Conservation (phyloP, 2,113 vertebrate genomes). For the Rallus limicola region DNA sequence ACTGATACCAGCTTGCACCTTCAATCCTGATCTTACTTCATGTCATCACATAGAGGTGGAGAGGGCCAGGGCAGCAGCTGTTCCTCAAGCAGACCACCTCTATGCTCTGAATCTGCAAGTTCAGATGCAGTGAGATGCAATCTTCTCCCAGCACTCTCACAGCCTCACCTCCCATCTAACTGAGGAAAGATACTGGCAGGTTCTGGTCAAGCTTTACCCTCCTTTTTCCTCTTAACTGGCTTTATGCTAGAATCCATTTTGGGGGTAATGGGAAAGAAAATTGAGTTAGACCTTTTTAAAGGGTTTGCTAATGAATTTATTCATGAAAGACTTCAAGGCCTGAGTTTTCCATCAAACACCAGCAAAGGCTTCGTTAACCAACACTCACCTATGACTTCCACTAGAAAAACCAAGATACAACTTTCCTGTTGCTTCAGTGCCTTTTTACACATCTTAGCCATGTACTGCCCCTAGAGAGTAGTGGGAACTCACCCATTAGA, state of each 20-base stretch:
- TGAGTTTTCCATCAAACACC: conserved; percentile 35
- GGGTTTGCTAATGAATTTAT: conserved; percentile 59
- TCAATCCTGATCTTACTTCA: not conserved
- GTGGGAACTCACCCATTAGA: not conserved
- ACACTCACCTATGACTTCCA: not conserved
- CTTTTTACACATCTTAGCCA: not conserved
- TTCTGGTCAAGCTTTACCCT: conserved; percentile 28
- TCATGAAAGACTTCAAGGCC: conserved; percentile 26
- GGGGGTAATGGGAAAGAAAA: conserved; percentile 57
- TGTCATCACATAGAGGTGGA: not conserved
- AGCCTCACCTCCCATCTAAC: not conserved
- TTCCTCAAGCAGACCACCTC: not conserved
- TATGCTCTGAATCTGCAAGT: not conserved
- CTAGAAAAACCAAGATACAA: not conserved
- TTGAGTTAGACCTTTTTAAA: conserved; percentile 50
- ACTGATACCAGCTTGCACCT: not conserved
- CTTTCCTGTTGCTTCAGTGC: not conserved
- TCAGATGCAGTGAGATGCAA: not conserved
- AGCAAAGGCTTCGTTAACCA: conserved; percentile 18
- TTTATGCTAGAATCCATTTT: conserved; percentile 43
- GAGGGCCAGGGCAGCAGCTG: not conserved
- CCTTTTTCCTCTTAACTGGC: conserved; percentile 8
- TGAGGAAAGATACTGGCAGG: not conserved
- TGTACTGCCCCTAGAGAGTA: not conserved
- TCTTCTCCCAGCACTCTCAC: not conserved